Evolutionary conservation across 64 coral and sea anemone species (phyloP), one percentile per base, ranked within the genome.

Genomic region (Orbicella faveolata): DNA sequence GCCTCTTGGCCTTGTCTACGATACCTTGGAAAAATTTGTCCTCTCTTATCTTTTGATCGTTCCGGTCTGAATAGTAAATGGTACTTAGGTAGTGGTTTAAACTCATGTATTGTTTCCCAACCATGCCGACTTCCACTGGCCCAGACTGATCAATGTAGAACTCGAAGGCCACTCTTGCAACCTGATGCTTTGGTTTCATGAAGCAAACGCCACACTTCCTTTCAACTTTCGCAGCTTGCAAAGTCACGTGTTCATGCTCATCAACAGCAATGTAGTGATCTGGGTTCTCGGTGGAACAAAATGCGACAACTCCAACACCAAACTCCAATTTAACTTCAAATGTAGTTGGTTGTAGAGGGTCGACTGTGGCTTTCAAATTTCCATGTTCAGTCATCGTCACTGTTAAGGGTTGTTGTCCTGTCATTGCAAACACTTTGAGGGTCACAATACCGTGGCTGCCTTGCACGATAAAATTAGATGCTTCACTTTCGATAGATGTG

Each of bases 261-360:
- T 90, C 62, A 52, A 90, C 88, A 35, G 64, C 54, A 16, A 90
- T 81, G 78, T 83, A 81, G 25, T 52, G 44, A 37, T 81, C 67
- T 74, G 12, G 39, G 34, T 23, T n/a, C 2, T 37, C 34, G 19
- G 53, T 36, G 20, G 66, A 90, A 3, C 55, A 52, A 79, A 90
- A 90, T 21, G 88, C 88, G 57, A 78, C 64, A 20, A 90, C 88
- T 35, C 88, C 88, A 52, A 90, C 88, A 53, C 88, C 88, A 14
- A 81, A 90, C 20, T 90, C 88, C 66, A 90, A 51, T 36, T 81
- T 90, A 35, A 90, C 37, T 80, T 81, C 63, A 81, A 90, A 90
- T 53, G 81, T 26, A 10, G 75, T 30, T 81, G 78, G 76, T 36
- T 52, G 16, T 18, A 5, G 9, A 8, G 17, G 52, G 52, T 55